Evolutionary conservation across 2,113 vertebrate species (phyloP), one percentile per base, ranked within the genome.

Genomic region (Cryptotis parvus): DNA sequence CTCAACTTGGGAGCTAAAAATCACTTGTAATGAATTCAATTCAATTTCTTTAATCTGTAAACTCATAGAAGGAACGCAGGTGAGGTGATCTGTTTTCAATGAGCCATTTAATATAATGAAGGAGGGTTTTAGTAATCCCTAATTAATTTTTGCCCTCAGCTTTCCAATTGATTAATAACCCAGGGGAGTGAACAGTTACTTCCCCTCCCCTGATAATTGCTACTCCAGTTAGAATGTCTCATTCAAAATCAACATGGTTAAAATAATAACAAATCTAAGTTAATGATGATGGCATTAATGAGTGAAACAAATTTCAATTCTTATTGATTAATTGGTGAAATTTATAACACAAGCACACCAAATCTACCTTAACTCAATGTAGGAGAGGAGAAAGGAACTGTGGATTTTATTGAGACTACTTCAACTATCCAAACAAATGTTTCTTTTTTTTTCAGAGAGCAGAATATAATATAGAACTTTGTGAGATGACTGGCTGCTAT

Each of bases 401-500:
- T 66, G 93, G 84, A 37, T 97, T 97, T 96, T 94, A 91, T 95
- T 94, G 88, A 96, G 96, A 92, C 83, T 94, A 93, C 94, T 96
- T 95, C 93, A 94, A 97, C 94, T 96, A 89, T 93, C 89, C 94
- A 97, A 97, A 97, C 94, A 97, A 95, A 90, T 95, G 35, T 95
- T 94, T 94, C 15, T 89, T 89, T 77, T 87, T 84, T 63, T 92
- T 66, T 75, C 6, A 94, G 87, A 3, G 2, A 97, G 92, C 91
- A 95, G 96, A 87, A 90, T 96, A 91, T 97, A 98, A 97, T 94
- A 92, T 84, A 43, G 0, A 92, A 31, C 96, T 96, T 94, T 95
- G 92, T 91, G 66, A 86, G 96, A 94, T 55, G 96, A 95, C 96
- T 96, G 93, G 95, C 95, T 97, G 94, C 97, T 98, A 97, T 98